These are phyloP conservation scores for Crossocerus cetratus DNA, from an alignment of 2,888 invertebrate genomes.

Conservation along the genomic window DNA sequence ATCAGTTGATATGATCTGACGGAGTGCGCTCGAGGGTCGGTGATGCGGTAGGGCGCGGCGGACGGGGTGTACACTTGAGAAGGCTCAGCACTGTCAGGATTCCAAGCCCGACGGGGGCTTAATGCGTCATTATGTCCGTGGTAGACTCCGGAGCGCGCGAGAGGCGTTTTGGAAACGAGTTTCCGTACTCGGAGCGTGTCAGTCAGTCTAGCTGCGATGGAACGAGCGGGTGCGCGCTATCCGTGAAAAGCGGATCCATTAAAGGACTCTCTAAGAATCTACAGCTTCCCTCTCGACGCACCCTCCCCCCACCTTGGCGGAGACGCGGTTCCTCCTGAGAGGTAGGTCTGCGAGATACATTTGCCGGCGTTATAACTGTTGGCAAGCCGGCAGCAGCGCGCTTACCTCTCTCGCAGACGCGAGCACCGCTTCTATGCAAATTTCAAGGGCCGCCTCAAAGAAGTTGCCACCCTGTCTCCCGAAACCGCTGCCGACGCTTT, in stretches of 20 bases:
- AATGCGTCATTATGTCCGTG: constrained; percentile 14
- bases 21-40: background rate
- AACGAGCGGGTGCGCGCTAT: background rate
- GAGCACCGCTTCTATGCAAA: constrained; percentile 14
- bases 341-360: constrained; percentile 19
- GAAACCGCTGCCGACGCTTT: constrained; percentile 36
- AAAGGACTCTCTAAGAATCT: constrained; percentile 28
- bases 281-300: background rate
- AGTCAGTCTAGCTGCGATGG: background rate
- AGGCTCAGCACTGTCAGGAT: too few species aligned
- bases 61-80: too few species aligned
- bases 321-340: constrained; percentile 13
- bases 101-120: background rate
- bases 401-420: too few species aligned
- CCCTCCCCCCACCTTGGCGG: background rate
- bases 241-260: constrained; percentile 18
- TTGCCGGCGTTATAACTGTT: too few species aligned
- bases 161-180: too few species aligned
- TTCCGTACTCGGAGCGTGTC: background rate
- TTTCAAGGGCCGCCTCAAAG: constrained; percentile 33
- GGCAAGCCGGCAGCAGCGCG: too few species aligned
- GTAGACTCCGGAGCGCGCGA: background rate
- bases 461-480: constrained; percentile 22
- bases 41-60: too few species aligned
- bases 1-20: background rate